Base-by-base conservation (phyloP, 2,113 vertebrate species). In the Pituophis catenifer region DNA sequence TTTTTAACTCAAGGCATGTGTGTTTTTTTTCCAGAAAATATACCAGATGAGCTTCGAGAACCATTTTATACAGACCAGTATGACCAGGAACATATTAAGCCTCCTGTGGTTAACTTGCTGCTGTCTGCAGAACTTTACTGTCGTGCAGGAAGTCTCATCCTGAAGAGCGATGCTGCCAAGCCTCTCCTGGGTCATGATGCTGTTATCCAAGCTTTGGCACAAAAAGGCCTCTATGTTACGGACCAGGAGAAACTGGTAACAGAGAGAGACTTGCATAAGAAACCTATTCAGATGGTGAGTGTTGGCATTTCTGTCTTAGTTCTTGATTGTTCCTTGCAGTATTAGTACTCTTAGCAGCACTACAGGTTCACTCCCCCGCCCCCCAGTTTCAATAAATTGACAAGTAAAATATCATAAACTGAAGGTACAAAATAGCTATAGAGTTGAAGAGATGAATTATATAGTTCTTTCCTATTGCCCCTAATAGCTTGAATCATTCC, bases 1-100 rank as follows among this genome's bases (percentile, higher is more conserved):
- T 89, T n/a, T 57, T 58, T n/a, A 65, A 85, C 55, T 87, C 38
- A 50, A 88, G 8, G 26, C 50, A 48, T 90, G 15, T 11, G 26
- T 88, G 70, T 55, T 65, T 44, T 7, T 7, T 23, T 86, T 94
- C 11, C 96, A 99, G 99, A 99, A 96, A 98, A 98, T 87, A 97
- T 99, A 96, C 99, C 99, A 17, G 97, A 98, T 95, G 99, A 99
- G 59, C 95, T 99, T 12, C 97, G 97, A 95, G 98, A 99, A 54
- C 99, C 99, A 0, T 99, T 99, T 97, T 99, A 99, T 97, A 99
- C 98, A 4, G 99, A 99, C 97, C 99, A 99, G 97, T 99, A 99
- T 91, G 99, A 99, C 88, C 99, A 99, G 96, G 99, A 99, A 96
- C 99, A 99, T 96, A 98, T 99, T 94, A 99, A 99, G 95, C 99